Conservation (phyloP, 2,888 invertebrate genomes). For the Patella pellucida region DNA sequence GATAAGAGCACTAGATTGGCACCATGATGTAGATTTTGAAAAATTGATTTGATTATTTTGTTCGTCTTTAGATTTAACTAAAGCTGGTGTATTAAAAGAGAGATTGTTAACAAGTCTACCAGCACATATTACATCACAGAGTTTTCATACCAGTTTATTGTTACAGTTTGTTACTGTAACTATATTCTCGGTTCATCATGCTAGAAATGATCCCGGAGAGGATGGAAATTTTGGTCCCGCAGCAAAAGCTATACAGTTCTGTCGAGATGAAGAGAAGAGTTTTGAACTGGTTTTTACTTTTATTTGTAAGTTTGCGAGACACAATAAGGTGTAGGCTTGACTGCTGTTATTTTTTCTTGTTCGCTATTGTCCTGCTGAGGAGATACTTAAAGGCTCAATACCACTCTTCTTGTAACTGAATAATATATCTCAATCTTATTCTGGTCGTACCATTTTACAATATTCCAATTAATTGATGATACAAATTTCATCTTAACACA, state of each 20-base stretch:
- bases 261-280: constrained; percentile 76
- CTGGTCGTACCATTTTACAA: too few relatives aligned
- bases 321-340: too few relatives aligned
- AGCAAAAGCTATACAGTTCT: constrained; percentile 66
- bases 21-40: background rate
- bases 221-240: constrained; percentile 20
- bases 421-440: too few relatives aligned
- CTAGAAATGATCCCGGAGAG: constrained; percentile 42
- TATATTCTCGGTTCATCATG: constrained; percentile 77
- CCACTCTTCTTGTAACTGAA: too few relatives aligned
- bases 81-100: constrained; percentile 77
- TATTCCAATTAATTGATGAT: too few relatives aligned
- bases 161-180: constrained; percentile 85
- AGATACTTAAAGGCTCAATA: too few relatives aligned
- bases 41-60: background rate
- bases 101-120: constrained; percentile 81
- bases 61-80: constrained; percentile 73
- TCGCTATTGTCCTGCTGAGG: too few relatives aligned
- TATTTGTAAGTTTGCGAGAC: constrained; percentile 73
- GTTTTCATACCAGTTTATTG: constrained; percentile 82
- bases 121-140: constrained; percentile 83
- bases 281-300: constrained; percentile 77
- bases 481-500: too few relatives aligned
- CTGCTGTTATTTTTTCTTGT: too few relatives aligned
- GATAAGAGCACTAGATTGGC: background rate